These are phyloP conservation scores for Trachelus iudaicus DNA, from an alignment of 2,888 invertebrate genomes.

Conservation along the genomic window DNA sequence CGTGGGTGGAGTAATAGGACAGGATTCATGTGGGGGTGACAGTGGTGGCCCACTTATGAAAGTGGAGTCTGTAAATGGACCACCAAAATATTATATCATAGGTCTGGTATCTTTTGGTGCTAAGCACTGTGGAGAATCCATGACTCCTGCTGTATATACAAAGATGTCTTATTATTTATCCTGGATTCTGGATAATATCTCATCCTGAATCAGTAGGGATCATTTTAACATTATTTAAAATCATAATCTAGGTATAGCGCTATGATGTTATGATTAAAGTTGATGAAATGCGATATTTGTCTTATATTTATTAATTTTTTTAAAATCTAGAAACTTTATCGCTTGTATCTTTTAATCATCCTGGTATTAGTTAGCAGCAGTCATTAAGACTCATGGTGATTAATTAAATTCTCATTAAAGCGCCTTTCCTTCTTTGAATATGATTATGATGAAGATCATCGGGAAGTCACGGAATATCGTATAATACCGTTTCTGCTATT, in stretches of 20 bases:
- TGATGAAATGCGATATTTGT: neutral
- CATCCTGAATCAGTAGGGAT: conserved; percentile 43
- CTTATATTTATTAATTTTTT: no score
- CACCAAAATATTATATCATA: conserved; percentile 69
- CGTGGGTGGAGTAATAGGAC: conserved; percentile 70
- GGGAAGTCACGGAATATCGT: neutral
- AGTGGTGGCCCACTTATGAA: conserved; percentile 72
- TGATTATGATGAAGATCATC: neutral
- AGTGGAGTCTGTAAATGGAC: conserved; percentile 64
- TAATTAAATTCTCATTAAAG: neutral
- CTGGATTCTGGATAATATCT: conserved; percentile 73
- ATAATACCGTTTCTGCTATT: neutral
- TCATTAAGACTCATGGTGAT: neutral
- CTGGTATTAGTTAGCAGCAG: neutral
- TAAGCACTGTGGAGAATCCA: conserved; percentile 68
- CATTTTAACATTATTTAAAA: neutral
- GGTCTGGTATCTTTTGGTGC: conserved; percentile 76
- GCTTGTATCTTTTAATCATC: neutral
- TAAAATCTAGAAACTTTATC: neutral
- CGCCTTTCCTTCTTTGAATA: neutral
- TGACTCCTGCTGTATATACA: conserved; percentile 79
- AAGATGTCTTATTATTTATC: conserved; percentile 72
- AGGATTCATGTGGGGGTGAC: conserved; percentile 74
- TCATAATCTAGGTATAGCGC: neutral
- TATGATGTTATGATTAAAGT: neutral